Conservation (phyloP, 2,888 invertebrate species). For the Crocallis elinguaria region DNA sequence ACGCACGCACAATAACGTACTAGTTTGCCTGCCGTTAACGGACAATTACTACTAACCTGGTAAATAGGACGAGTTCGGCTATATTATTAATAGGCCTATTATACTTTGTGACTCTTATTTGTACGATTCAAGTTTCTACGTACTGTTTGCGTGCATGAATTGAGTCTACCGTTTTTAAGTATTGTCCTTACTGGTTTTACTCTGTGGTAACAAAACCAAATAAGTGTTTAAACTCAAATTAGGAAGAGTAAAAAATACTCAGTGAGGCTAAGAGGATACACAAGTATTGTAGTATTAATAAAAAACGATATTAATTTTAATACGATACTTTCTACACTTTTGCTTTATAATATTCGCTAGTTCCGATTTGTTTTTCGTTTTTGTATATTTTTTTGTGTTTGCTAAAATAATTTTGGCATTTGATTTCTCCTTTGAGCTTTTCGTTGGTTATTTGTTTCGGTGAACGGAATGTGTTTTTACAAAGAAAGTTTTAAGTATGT, state of each 20-base stretch:
- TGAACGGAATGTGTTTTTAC: slow-evolving; percentile 54
- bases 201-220: background rate
- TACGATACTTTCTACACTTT: slow-evolving; percentile 45
- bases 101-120: background rate
- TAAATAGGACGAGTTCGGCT: too few relatives aligned
- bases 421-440: slow-evolving; percentile 42
- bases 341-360: slow-evolving; percentile 69
- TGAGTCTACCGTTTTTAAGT: background rate
- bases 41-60: too few relatives aligned
- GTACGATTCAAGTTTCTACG: background rate
- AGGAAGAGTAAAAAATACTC: slow-evolving; percentile 38
- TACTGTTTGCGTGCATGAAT: background rate
- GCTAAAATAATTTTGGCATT: slow-evolving; percentile 44
- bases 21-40: background rate
- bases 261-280: slow-evolving; percentile 65
- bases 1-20: background rate
- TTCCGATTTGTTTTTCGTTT: slow-evolving; percentile 44
- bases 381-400: slow-evolving; percentile 9
- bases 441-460: slow-evolving; percentile 52
- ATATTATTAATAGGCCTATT: too few relatives aligned
- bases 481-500: slow-evolving; percentile 45
- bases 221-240: background rate
- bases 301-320: slow-evolving; percentile 42
- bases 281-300: slow-evolving; percentile 68
- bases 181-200: slow-evolving; percentile 11